Conservation (phyloP, 2,888 invertebrate genomes). For the Fragum whitleyi region DNA sequence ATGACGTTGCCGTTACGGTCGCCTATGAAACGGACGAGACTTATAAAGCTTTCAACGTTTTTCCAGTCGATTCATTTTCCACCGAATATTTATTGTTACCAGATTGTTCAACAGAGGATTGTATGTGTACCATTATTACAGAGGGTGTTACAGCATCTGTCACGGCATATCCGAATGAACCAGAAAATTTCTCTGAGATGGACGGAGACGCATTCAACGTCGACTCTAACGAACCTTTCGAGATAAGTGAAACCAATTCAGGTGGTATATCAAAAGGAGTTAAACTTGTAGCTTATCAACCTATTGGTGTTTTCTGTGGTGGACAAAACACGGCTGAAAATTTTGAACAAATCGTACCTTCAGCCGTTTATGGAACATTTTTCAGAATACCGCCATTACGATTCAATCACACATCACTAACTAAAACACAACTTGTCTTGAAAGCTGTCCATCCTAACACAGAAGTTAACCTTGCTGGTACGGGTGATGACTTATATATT, state of each 20-base stretch:
- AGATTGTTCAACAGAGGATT: background rate
- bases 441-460: constrained; percentile 2
- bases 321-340: background rate
- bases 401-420: background rate
- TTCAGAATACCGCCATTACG: background rate
- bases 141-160: background rate
- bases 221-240: background rate
- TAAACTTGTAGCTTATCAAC: background rate
- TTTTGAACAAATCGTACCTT: background rate
- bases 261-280: background rate
- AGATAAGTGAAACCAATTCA: background rate
- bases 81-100: background rate
- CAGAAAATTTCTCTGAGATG: background rate
- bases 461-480: background rate
- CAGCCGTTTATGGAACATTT: background rate
- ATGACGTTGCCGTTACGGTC: background rate
- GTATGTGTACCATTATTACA: background rate
- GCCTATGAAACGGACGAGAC: background rate
- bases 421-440: background rate
- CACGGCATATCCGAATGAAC: background rate
- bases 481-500: background rate
- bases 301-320: constrained; percentile 8
- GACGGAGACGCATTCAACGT: background rate
- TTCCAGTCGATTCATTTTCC: constrained; percentile 10
- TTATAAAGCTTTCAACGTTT: background rate